A percentile compares a stretch with the other conserved stretches of the same genome.
Conservation (phyloP, 1,140 invertebrate species). For the Drosophila paulistorum region DNA sequence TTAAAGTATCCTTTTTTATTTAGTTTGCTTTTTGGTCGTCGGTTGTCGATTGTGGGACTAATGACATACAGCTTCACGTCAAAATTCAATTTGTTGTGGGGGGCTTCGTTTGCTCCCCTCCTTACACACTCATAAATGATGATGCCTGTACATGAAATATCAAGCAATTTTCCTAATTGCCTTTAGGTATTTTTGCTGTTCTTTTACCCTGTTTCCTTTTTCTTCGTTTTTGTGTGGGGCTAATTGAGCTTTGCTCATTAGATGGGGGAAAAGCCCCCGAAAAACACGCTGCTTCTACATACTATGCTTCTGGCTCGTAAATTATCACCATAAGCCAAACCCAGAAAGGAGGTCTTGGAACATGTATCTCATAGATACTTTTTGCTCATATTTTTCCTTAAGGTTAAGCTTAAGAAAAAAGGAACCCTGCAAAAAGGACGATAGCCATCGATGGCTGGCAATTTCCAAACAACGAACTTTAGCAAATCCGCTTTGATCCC, state of each 20-base stretch:
- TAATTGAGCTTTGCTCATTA: slow-evolving; percentile 73
- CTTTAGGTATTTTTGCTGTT: slow-evolving; percentile 57
- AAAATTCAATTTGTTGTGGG: slow-evolving; percentile 70
- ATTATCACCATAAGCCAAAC: slow-evolving; percentile 63
- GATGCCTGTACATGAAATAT: slow-evolving; percentile 69
- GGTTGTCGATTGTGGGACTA: slow-evolving; percentile 23
- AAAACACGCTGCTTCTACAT: not conserved
- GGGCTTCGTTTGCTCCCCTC: not conserved
- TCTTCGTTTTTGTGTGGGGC: slow-evolving; percentile 19
- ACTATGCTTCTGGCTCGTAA: slow-evolving; percentile 43
- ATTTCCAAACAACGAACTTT: slow-evolving; percentile 59
- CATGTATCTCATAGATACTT: slow-evolving; percentile 66
- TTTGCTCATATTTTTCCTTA: slow-evolving; percentile 64
- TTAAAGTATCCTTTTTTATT: slow-evolving; percentile 62
- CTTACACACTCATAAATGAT: slow-evolving; percentile 69
- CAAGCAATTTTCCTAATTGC: slow-evolving; percentile 79
- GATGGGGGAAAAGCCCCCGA: slow-evolving; percentile 29
- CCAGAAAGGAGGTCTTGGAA: not conserved
- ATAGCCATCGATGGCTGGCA: slow-evolving; percentile 42
- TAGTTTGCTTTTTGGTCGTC: not conserved
- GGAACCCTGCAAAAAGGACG: slow-evolving; percentile 25
- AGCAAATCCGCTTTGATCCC: slow-evolving; percentile 76
- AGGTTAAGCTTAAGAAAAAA: slow-evolving; percentile 43
- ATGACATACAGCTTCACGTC: slow-evolving; percentile 63
- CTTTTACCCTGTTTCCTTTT: slow-evolving; percentile 18